Base-by-base conservation (phyloP, 2,113 vertebrate species). In the Perca fluviatilis region DNA sequence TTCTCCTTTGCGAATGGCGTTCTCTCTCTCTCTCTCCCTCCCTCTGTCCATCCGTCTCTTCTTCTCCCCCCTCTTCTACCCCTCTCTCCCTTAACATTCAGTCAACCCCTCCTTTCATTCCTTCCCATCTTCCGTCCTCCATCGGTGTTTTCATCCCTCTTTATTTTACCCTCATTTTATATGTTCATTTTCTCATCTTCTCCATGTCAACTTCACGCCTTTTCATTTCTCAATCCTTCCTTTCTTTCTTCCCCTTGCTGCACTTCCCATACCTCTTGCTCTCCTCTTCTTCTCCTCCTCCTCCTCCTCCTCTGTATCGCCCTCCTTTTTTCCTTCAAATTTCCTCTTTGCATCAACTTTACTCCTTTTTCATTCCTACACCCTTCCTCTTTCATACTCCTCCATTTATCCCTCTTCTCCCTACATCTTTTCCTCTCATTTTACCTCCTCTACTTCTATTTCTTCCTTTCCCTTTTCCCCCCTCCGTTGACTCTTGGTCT, bases 1-100 rank as follows among this genome's bases (percentile, higher is more conserved):
- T 76, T 83, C 54, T 85, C 54, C 75, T 74, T 66, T 21, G 10
- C 66, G 86, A 86, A 86, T 83, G 71, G 83, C 58, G 25, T 7
- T 58, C 61, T 12, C 12, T n/a, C 25, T 30, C 21, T 49, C 7
- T 43, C 12, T 11, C n/a, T 49, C 16, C 25, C 25, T 27, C 15
- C 14, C 5, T 49, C 49, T 18, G 33, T 16, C 61, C 16, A 23
- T 8, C 23, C 19, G 1, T 13, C 21, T 18, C 36, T 19, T 63
- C 21, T 25, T 19, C 30, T 7, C 18, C 21, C 11, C 15, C 10
- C 6, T 23, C 54, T 27, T 21, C 58, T 19, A n/a, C n/a, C n/a
- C n/a, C 21, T 19, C 36, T 30, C n/a, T 15, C 36, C n/a, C 57
- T n/a, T 23, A 10, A 14, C 16, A 46, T 43, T 30, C 50, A 30